phyloP scores from a whole-genome alignment of 1,140 invertebrate species.

The Cephus cinctus region DNA sequence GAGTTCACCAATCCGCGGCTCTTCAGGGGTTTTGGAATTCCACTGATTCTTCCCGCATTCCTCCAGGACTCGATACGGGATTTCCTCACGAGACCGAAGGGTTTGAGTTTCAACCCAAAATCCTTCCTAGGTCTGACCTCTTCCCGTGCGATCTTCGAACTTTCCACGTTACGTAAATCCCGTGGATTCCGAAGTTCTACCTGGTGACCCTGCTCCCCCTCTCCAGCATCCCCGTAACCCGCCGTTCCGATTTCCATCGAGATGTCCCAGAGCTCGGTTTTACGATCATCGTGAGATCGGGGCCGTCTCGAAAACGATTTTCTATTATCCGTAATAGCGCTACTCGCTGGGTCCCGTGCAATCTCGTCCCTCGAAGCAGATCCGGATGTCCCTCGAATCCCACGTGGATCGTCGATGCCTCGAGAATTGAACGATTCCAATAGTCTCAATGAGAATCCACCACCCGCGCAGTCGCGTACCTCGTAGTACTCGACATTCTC shows the following conservation, averaged over 20 bases:
- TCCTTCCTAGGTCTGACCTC: conserved; percentile 8
- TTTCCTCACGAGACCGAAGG: conserved; percentile 24
- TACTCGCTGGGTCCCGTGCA: not conserved
- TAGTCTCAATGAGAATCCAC: conserved; percentile 22
- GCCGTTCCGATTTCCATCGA: too few species aligned
- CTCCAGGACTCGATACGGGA: too few species aligned
- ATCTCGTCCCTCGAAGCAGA: too few species aligned
- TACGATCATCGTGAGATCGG: too few species aligned
- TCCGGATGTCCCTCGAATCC: too few species aligned
- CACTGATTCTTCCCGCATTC: conserved; percentile 11
- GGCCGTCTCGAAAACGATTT: conserved; percentile 6
- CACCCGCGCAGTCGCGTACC: conserved; percentile 20
- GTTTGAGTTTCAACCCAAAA: conserved; percentile 35
- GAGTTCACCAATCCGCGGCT: conserved; percentile 33
- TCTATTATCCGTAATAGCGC: conserved; percentile 15
- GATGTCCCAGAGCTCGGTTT: conserved; percentile 2
- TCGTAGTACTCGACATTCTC: conserved; percentile 36
- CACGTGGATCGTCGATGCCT: not conserved
- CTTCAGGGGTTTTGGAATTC: conserved; percentile 27
- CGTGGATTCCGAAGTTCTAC: too few species aligned
- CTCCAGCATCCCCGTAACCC: too few species aligned
- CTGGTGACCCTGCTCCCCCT: too few species aligned
- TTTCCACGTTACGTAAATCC: too few species aligned
- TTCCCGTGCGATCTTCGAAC: too few species aligned
- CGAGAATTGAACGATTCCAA: conserved; percentile 21